Evolutionary conservation across 2,888 invertebrate genomes (phyloP).

Genomic region (Saturnia pavonia): DNA sequence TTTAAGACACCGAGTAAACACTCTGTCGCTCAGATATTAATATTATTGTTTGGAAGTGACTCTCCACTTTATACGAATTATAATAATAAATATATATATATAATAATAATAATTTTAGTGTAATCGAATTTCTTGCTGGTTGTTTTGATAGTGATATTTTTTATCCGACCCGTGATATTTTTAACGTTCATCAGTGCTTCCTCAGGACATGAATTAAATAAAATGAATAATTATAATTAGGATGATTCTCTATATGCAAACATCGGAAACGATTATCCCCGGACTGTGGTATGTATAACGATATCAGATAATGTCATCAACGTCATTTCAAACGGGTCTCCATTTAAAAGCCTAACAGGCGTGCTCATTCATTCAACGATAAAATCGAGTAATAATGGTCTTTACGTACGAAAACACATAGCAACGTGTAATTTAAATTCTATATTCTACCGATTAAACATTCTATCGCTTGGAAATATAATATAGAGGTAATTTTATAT

Average conservation of each 20-base stretch:
- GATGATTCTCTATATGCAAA: not conserved
- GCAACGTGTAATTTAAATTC: not conserved
- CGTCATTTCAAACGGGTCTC: not conserved
- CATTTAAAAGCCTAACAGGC: slow-evolving; percentile 11
- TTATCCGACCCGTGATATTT: too few relatives aligned
- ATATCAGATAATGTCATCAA: not conserved
- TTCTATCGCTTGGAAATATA: not conserved
- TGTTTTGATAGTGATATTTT: too few relatives aligned
- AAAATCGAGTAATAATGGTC: slow-evolving; percentile 11
- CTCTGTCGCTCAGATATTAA: too few relatives aligned
- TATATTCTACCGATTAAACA: not conserved
- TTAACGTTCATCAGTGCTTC: too few relatives aligned
- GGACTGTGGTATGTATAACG: not conserved
- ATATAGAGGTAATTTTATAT: not conserved
- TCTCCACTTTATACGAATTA: too few relatives aligned
- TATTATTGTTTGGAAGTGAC: too few relatives aligned
- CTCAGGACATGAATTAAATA: too few relatives aligned
- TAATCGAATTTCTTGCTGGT: too few relatives aligned
- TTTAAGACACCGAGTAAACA: too few relatives aligned
- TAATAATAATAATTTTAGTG: too few relatives aligned
- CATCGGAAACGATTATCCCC: not conserved
- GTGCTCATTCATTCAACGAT: not conserved
- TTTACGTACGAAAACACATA: not conserved
- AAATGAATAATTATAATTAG: not conserved
- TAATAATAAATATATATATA: too few relatives aligned